Evolutionary conservation across 2,113 vertebrate species (phyloP).

Genomic region (Chamaea fasciata): DNA sequence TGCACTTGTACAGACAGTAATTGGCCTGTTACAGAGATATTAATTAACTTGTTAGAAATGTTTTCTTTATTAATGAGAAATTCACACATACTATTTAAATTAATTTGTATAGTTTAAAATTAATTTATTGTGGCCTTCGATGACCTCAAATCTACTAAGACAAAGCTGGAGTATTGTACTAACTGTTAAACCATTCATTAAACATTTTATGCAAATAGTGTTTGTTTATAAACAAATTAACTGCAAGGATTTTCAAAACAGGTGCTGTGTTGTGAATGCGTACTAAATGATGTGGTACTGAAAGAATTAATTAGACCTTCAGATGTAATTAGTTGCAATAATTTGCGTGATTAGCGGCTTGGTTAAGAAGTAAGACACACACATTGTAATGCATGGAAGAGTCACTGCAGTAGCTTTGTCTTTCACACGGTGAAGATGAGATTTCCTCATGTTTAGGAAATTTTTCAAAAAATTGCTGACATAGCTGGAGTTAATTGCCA

Average conservation of each 20-base stretch:
- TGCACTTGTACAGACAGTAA: conserved; percentile 87
- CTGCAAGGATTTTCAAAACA: conserved; percentile 95
- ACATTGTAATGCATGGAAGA: conserved; percentile 82
- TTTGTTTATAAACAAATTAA: conserved; percentile 98
- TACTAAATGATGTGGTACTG: conserved; percentile 99
- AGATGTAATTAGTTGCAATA: conserved; percentile 99
- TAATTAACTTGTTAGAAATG: conserved; percentile 93
- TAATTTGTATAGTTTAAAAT: conserved; percentile 85
- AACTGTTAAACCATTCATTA: conserved; percentile 89
- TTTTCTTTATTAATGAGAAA: conserved; percentile 97
- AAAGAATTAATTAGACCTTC: conserved; percentile 99
- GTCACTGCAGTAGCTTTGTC: conserved; percentile 76
- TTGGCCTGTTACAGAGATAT: conserved; percentile 92
- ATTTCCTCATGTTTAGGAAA: conserved; percentile 77
- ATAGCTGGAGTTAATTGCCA: conserved; percentile 84
- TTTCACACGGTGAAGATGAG: conserved; percentile 72
- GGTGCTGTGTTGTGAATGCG: conserved; percentile 96
- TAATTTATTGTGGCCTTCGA: conserved; percentile 80
- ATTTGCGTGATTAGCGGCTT: conserved; percentile 99
- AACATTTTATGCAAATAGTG: conserved; percentile 96
- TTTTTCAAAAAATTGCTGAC: conserved; percentile 90
- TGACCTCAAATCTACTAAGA: conserved; percentile 79
- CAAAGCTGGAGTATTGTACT: conserved; percentile 79
- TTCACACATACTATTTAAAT: conserved; percentile 82
- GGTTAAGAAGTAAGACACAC: conserved; percentile 95